A percentile compares a stretch with the other conserved stretches of the same genome.
phyloP scores from a whole-genome alignment of 64 coral and sea anemone genomes.

The Trachythela sp. region DNA sequence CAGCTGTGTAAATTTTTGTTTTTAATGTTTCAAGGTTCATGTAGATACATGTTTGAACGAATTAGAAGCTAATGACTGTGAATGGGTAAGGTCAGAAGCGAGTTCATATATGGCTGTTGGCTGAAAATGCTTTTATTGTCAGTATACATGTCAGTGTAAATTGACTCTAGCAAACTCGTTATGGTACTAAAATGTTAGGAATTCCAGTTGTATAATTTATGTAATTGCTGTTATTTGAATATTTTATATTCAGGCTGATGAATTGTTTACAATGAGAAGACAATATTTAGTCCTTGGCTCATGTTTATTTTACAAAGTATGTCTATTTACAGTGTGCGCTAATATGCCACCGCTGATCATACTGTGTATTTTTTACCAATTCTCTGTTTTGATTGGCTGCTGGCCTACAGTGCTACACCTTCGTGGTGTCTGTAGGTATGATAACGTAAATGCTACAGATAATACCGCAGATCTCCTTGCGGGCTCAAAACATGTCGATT shows the following conservation, averaged over 20 bases:
- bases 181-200: no score
- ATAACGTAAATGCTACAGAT: no score
- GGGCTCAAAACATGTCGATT: no score
- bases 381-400: no score
- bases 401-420: no score
- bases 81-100: neutral
- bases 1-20: neutral
- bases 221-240: neutral
- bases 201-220: neutral
- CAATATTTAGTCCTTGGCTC: constrained; percentile 95
- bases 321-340: neutral
- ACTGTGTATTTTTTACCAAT: no score
- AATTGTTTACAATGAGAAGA: constrained; percentile 97
- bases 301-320: constrained; percentile 97
- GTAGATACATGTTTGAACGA: constrained; percentile 9
- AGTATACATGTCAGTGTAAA: neutral
- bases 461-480: no score
- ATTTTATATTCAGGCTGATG: constrained; percentile 63
- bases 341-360: no score
- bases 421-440: no score
- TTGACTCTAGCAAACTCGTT: no score
- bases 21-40: constrained; percentile 1
- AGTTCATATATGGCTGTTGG: neutral
- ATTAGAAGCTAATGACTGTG: constrained; percentile 19
- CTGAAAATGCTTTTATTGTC: neutral